phyloP scores from a whole-genome alignment of 1,140 invertebrate species.

The Leptoteleia sp. region DNA sequence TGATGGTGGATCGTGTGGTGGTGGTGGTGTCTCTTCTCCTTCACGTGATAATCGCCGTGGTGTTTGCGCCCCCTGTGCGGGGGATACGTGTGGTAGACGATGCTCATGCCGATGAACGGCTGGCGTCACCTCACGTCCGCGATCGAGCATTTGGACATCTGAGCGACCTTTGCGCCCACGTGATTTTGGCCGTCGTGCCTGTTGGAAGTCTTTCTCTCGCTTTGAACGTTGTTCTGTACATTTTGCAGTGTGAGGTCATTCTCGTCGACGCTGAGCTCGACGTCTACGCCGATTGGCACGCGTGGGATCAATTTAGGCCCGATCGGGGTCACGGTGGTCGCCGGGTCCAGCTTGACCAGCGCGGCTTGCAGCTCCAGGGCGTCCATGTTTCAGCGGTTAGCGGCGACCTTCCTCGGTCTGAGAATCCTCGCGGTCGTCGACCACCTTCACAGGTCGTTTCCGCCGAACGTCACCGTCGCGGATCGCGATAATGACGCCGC shows the following conservation, averaged over 20 bases:
- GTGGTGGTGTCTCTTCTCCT: slow-evolving; percentile 77
- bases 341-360: slow-evolving; percentile 78
- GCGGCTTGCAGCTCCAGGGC: slow-evolving; percentile 78
- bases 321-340: slow-evolving; percentile 78
- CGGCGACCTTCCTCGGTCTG: no score
- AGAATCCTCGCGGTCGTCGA: no score
- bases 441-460: no score
- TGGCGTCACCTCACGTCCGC: slow-evolving; percentile 80
- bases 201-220: slow-evolving; percentile 27
- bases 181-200: slow-evolving; percentile 54
- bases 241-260: slow-evolving; percentile 71
- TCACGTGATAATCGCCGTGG: slow-evolving; percentile 75
- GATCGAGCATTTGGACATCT: slow-evolving; percentile 73
- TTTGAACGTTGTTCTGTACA: slow-evolving; percentile 59
- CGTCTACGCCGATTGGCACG: slow-evolving; percentile 71
- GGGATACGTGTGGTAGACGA: slow-evolving; percentile 79
- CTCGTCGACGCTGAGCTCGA: slow-evolving; percentile 71
- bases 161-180: slow-evolving; percentile 38
- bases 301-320: slow-evolving; percentile 72
- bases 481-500: no score
- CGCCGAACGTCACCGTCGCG: no score
- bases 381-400: no score
- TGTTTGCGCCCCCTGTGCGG: slow-evolving; percentile 77
- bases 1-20: slow-evolving; percentile 78
- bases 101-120: slow-evolving; percentile 76